A percentile compares a stretch with the other conserved stretches of the same genome.
These are phyloP conservation scores for Spilogale gracilis DNA, from an alignment of 2,113 vertebrate species.

Conservation along the genomic window DNA sequence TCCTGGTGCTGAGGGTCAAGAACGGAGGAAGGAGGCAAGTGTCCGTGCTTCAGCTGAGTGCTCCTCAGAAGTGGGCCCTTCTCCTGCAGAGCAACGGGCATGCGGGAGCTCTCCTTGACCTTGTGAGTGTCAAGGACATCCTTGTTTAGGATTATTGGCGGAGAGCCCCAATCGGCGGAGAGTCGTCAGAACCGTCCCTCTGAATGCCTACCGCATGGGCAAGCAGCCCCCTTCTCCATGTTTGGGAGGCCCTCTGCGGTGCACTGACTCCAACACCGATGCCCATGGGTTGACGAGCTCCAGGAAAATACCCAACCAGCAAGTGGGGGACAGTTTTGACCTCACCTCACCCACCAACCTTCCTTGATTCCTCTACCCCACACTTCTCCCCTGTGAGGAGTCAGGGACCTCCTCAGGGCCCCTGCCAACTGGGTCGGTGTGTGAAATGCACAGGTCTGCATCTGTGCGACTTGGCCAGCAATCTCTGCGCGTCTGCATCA, in stretches of 20 bases:
- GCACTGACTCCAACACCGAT: background rate
- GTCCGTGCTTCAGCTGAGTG: fast-evolving
- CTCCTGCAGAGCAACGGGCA: background rate
- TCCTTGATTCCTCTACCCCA: background rate
- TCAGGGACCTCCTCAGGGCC: too few relatives aligned
- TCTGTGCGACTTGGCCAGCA: fast-evolving
- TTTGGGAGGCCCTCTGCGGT: background rate
- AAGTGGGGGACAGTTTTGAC: background rate
- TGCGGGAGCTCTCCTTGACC: too few relatives aligned
- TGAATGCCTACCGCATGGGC: too few relatives aligned
- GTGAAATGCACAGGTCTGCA: background rate
- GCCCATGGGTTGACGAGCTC: fast-evolving
- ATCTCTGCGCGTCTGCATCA: background rate
- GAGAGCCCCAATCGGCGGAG: fast-evolving
- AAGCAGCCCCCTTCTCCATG: fast-evolving
- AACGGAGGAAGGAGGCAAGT: background rate
- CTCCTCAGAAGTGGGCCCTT: too few relatives aligned
- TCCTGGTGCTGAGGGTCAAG: background rate
- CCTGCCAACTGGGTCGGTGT: too few relatives aligned
- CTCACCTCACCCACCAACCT: background rate
- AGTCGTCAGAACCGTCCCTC: background rate
- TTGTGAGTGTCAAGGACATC: background rate
- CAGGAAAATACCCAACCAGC: background rate
- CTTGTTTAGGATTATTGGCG: background rate
- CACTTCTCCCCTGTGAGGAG: fast-evolving